Conservation (phyloP, 2,113 vertebrate species). For the Rhinichthys klamathensis region DNA sequence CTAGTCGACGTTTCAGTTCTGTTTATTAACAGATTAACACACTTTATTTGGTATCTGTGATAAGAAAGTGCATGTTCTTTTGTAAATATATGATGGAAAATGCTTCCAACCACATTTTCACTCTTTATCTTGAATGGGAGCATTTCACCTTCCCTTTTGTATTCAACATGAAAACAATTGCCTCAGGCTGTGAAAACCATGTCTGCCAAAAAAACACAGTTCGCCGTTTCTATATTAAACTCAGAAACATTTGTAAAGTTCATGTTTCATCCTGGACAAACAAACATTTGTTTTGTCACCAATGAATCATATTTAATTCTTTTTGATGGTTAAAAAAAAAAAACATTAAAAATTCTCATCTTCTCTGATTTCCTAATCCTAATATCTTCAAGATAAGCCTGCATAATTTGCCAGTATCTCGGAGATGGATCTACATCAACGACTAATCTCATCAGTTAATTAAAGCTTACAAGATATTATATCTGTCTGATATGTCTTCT, state of each 20-base stretch:
- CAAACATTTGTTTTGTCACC: not conserved
- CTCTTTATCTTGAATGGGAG: constrained; percentile 2
- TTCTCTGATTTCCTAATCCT: constrained; percentile 4
- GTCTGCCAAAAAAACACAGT: not conserved
- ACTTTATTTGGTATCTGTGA: not conserved
- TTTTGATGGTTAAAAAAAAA: not conserved
- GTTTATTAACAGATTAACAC: not conserved
- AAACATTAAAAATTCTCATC: not conserved
- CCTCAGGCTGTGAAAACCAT: not conserved
- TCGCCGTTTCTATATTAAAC: constrained; percentile 11
- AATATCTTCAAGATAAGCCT: not conserved
- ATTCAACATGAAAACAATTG: constrained; percentile 7
- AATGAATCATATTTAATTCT: not conserved
- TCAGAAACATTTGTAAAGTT: not conserved
- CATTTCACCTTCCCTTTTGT: constrained; percentile 19
- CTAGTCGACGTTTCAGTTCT: not conserved
- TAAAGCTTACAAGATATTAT: constrained; percentile 6
- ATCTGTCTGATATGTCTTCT: not conserved
- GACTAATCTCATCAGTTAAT: constrained; percentile 14
- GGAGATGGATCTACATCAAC: not conserved
- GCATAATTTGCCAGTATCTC: constrained; percentile 7
- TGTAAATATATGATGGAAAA: not conserved
- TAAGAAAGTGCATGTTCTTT: not conserved
- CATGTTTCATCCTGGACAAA: not conserved
- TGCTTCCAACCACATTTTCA: not conserved